A percentile compares a stretch with the other conserved stretches of the same genome.
Conservation (phyloP, 2,113 vertebrate species). For the Lepus americanus region DNA sequence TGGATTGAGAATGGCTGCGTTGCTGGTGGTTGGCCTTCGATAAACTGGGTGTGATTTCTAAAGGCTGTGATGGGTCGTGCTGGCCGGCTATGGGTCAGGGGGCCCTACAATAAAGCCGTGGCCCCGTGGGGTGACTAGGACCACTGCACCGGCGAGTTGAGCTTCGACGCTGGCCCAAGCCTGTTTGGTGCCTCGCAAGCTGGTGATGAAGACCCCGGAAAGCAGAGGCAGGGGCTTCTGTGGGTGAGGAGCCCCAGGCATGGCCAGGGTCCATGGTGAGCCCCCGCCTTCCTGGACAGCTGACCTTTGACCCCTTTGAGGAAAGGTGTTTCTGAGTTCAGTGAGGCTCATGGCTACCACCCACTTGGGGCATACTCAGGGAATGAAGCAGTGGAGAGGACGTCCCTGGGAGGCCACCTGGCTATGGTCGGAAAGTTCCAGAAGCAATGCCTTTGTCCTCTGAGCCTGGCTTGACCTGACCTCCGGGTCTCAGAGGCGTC, state of each 20-base stretch:
- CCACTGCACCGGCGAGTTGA: too few species aligned
- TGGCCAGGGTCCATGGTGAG: accelerated
- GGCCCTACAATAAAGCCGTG: accelerated
- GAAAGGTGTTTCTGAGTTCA: too few species aligned
- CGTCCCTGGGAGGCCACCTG: accelerated
- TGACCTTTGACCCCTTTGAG: accelerated
- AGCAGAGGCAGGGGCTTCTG: accelerated
- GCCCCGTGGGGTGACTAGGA: too few species aligned
- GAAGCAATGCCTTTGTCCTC: accelerated
- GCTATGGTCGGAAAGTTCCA: accelerated
- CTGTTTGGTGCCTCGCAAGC: too few species aligned
- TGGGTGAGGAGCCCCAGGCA: background rate
- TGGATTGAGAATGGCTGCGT: background rate
- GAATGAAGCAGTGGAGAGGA: accelerated
- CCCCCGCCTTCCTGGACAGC: accelerated
- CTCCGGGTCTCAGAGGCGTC: accelerated
- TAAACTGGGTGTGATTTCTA: background rate
- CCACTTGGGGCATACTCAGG: accelerated
- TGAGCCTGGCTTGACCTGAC: accelerated
- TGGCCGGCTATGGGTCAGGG: too few species aligned
- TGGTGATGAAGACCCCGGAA: too few species aligned
- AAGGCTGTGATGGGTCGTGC: accelerated
- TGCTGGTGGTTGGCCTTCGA: accelerated
- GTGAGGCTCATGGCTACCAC: accelerated
- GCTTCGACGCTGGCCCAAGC: too few species aligned